phyloP scores from a whole-genome alignment of 2,888 invertebrate genomes.

The Laothoe populi region DNA sequence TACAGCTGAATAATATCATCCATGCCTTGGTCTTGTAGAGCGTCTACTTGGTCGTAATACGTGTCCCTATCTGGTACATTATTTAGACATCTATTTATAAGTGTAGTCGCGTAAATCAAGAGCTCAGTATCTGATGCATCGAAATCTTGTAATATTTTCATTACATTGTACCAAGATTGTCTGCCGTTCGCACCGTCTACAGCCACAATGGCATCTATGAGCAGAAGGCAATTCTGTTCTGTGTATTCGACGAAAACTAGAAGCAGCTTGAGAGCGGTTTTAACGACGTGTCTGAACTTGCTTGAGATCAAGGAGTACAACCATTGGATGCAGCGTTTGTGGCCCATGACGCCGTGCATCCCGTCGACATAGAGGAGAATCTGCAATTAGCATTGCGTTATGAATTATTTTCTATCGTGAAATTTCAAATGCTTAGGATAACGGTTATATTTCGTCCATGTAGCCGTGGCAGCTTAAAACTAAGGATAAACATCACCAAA shows the following conservation, averaged over 20 bases:
- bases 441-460: background rate
- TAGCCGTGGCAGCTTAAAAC: no score
- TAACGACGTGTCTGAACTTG: conserved; percentile 97
- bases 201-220: conserved; percentile 94
- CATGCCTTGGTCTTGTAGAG: conserved; percentile 97
- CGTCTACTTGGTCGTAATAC: conserved; percentile 98
- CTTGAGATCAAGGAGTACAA: conserved; percentile 96
- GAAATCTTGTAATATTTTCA: conserved; percentile 94
- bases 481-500: no score
- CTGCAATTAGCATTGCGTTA: conserved; percentile 71
- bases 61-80: conserved; percentile 97
- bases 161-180: conserved; percentile 91
- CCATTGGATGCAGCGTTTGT: conserved; percentile 98
- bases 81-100: conserved; percentile 97
- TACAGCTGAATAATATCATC: conserved; percentile 94
- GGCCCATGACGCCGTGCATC: conserved; percentile 99
- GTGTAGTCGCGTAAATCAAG: conserved; percentile 97
- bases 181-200: conserved; percentile 89
- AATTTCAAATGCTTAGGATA: background rate
- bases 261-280: conserved; percentile 97
- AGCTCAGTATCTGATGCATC: conserved; percentile 98
- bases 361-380: conserved; percentile 99
- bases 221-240: conserved; percentile 95
- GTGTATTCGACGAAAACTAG: conserved; percentile 99
- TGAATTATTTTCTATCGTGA: background rate